Percentiles rank a stretch among this genome's conserved stretches.
Evolutionary conservation across 2,797 vertebrate genomes (phyloP).

Genomic region (Rhynchotus rufescens): DNA sequence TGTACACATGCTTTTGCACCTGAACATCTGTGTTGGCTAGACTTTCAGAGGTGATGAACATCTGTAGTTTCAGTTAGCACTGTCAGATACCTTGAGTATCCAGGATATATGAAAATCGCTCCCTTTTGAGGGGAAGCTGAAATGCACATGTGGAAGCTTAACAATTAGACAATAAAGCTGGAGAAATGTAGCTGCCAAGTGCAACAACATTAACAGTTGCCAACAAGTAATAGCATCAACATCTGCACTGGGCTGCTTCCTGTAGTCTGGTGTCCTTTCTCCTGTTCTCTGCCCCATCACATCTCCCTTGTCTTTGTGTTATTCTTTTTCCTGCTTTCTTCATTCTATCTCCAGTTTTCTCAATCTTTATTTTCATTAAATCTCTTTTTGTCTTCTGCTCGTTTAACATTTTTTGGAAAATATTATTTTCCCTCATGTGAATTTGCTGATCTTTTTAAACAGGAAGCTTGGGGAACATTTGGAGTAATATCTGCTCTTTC

Average conservation of each 20-base stretch:
- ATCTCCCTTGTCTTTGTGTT: neutral
- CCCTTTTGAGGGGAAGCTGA: neutral
- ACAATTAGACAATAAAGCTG: neutral
- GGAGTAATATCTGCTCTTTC: neutral
- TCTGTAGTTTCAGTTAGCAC: neutral
- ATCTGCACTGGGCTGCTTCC: neutral
- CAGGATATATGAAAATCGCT: neutral
- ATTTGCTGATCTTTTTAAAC: neutral
- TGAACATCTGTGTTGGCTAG: neutral
- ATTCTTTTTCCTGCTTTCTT: neutral
- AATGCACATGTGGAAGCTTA: neutral
- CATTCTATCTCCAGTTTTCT: neutral
- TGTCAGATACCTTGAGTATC: neutral
- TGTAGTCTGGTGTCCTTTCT: rapidly evolving
- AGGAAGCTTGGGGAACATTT: neutral
- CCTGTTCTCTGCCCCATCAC: neutral
- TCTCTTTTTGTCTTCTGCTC: neutral
- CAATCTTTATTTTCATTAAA: neutral
- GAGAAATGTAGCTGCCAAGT: neutral
- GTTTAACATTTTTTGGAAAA: too few species aligned
- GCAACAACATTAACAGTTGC: neutral
- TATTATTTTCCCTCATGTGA: rapidly evolving
- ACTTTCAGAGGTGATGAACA: neutral
- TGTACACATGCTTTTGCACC: neutral
- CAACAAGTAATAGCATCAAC: neutral